These are phyloP conservation scores for Synanceia verrucosa DNA, from an alignment of 2,797 vertebrate species.

Conservation along the genomic window DNA sequence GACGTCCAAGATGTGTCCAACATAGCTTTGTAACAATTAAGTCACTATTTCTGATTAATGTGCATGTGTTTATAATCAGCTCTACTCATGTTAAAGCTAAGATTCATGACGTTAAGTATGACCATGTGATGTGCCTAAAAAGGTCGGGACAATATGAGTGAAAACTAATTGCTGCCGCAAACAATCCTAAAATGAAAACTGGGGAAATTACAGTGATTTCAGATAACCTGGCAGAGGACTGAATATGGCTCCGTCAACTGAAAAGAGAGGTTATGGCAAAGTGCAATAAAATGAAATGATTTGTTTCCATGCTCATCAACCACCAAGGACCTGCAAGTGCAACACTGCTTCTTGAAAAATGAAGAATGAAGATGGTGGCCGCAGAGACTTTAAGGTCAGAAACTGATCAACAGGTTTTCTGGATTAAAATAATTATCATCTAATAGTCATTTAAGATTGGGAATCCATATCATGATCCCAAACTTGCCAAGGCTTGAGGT, in stretches of 20 bases:
- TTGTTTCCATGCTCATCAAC: neutral
- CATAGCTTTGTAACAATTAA: neutral
- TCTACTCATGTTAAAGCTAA: neutral
- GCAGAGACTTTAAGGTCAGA: neutral
- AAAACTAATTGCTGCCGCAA: neutral
- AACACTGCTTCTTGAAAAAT: neutral
- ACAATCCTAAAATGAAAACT: neutral
- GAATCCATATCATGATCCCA: neutral
- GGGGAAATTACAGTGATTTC: neutral
- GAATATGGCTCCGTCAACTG: neutral
- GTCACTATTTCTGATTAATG: neutral
- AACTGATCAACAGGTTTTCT: constrained; percentile 3
- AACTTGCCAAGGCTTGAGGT: neutral
- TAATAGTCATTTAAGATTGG: neutral
- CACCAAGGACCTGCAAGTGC: neutral
- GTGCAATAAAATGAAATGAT: neutral
- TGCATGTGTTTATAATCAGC: neutral
- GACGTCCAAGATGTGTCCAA: constrained; percentile 3
- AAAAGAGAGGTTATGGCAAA: neutral
- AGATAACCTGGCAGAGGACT: neutral
- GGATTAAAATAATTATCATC: constrained; percentile 20
- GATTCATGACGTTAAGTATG: neutral
- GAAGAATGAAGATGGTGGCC: neutral
- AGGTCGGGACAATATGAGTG: neutral
- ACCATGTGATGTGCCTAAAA: neutral